A percentile compares a stretch with the other conserved stretches of the same genome.
phyloP scores from a whole-genome alignment of 2,888 invertebrate genomes.

The Flexamia atlantica region DNA sequence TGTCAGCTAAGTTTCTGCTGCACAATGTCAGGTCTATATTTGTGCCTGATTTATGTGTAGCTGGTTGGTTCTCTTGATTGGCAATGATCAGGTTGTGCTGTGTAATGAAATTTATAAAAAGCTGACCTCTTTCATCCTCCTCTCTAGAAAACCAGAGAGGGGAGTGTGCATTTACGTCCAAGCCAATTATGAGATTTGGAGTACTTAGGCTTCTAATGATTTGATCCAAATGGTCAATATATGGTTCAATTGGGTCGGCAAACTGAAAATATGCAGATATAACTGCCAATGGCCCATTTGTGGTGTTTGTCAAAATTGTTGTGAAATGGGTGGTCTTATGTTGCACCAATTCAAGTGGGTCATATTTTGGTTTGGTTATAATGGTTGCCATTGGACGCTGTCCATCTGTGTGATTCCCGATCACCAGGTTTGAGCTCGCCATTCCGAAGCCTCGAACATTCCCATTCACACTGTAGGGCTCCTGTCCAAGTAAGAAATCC shows the following conservation, averaged over 20 bases:
- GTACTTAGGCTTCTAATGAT: background rate
- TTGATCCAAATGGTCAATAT: conserved; percentile 1
- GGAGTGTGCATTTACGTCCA: conserved; percentile 35
- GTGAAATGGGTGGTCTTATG: background rate
- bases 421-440: background rate
- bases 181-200: background rate
- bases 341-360: background rate
- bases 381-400: conserved; percentile 18
- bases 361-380: background rate
- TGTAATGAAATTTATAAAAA: background rate
- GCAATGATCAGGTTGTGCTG: background rate
- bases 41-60: background rate
- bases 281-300: background rate
- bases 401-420: background rate
- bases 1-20: background rate
- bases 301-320: background rate
- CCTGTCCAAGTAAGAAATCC: conserved; percentile 18
- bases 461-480: conserved; percentile 11
- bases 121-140: background rate
- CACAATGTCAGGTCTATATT: conserved; percentile 50
- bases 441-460: conserved; percentile 6
- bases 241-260: background rate
- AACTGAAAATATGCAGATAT: conserved; percentile 45
- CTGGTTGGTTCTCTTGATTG: background rate
- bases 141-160: conserved; percentile 2